Evolutionary conservation across 2,113 vertebrate species (phyloP), one percentile per base, ranked within the genome.

Genomic region (Clarias batrachus): DNA sequence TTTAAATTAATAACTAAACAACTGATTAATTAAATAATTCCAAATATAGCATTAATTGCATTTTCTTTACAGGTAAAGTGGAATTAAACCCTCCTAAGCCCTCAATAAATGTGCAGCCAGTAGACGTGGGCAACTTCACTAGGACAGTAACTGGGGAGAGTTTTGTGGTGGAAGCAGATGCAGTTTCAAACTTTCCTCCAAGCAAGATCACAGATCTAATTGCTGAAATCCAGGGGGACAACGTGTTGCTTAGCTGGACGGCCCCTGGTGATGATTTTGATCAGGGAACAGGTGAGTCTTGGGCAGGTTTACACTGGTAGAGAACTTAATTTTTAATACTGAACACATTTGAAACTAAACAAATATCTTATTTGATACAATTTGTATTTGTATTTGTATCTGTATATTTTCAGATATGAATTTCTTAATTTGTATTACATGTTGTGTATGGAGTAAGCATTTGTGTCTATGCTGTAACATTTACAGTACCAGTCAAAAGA

Each of bases 221-320:
- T 76, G 73, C 23, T 1, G 73, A 76, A 76, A 86, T 85, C 60
- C 84, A 85, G 30, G 90, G 91, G 41, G 85, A 93, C 37, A 25
- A 85, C 3, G 86, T 94, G 56, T 21, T 84, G 82, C 91, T 95
- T 23, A 92, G 65, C 10, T 94, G 93, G 94, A 95, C 93, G 27
- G 93, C 93, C 33, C 91, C 93, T 37, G 94, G 93, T 86, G 93
- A 91, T 25, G 84, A 94, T 87, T 92, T 90, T 10, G 94, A 95
- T 76, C 90, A 92, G 65, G 93, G 93, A 9, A 90, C 88, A 85
- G 93, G 94, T 95, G 62, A 84, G 14, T 2, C 11, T 41, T 73
- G 63, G n/a, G 11, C 63, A 65, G 12, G 9, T 0, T n/a, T 21
- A 41, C 37, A 41, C 4, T 41, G 37, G 37, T 41, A 41, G 37